Base-by-base conservation (phyloP, 2,888 invertebrate species). In the Sesia apiformis region DNA sequence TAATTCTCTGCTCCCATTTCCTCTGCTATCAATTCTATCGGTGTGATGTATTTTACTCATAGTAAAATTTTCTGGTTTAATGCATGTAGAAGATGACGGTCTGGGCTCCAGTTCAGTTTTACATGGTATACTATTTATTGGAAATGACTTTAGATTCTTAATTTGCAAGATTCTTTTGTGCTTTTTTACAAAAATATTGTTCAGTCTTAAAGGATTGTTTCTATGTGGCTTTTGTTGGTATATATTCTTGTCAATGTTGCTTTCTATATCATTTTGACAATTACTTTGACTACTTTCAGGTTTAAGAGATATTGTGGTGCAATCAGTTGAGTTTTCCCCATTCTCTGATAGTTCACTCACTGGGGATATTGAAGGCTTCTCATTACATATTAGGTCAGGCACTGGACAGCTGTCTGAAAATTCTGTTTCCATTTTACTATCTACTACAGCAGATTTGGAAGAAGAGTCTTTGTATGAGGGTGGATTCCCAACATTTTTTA, bases 301-400 rank as follows among this genome's bases (percentile, higher is more conserved):
- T 62, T 79, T 82, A 6, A 78, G 81, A 39, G 79, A 76, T 38
- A 76, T 61, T 55, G 72, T 65, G 39, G 70, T 64, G 54, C 60
- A 76, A 58, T 87, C 87, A 39, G 69, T 79, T 4, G 84, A 84
- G 63, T 82, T 86, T n/a, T 88, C 88, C 4, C 84, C 82, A 60
- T 74, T 76, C 64, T 89, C 90, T 3, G 88, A 88, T 55, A 90
- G 65, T 63, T 90, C 90, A 67, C 90, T 89, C 65, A 87, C 87
- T 3, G 90, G 89, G 39, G 90, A 90, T 67, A 89, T 84, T 41
- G 89, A 88, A 51, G 89, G 86, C 59, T 90, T 90, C 64, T 90
- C 90, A 65, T 90, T 90, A 64, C 90, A 90, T 59, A 87, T 90
- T 60, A 90, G 73, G 65, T 90, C 90, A 53, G 89, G 90, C 49